These are phyloP conservation scores for Chaenodraco wilsoni DNA, from an alignment of 2,797 vertebrate genomes.

Conservation along the genomic window DNA sequence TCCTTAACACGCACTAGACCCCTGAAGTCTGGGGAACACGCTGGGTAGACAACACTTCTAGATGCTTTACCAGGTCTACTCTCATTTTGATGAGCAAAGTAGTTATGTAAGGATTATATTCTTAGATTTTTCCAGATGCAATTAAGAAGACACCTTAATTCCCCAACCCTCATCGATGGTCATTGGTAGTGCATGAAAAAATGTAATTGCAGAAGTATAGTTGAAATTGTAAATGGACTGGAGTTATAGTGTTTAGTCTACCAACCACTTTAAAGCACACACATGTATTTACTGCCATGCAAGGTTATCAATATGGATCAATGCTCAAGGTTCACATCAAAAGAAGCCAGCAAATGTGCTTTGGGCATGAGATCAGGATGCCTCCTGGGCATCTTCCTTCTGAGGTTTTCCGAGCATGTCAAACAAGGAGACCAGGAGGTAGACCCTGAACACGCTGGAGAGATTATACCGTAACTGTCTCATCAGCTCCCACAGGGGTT, in stretches of 20 bases:
- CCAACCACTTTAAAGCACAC: too few relatives aligned
- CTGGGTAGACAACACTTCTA: background rate
- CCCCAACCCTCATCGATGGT: background rate
- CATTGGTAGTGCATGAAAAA: too few relatives aligned
- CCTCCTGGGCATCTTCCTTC: background rate
- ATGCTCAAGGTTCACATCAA: background rate
- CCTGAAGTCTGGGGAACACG: background rate
- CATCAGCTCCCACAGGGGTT: background rate
- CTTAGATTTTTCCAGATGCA: background rate
- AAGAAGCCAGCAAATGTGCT: background rate
- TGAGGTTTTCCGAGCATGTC: background rate
- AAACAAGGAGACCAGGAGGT: background rate
- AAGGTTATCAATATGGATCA: too few relatives aligned
- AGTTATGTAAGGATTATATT: background rate
- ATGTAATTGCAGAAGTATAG: too few relatives aligned
- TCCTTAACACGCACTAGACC: too few relatives aligned
- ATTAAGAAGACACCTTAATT: background rate
- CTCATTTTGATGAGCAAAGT: conserved; percentile 10
- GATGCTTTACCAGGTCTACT: background rate
- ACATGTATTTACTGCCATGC: too few relatives aligned
- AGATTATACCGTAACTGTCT: too few relatives aligned
- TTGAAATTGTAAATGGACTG: too few relatives aligned
- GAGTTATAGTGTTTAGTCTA: too few relatives aligned
- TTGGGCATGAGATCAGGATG: background rate
- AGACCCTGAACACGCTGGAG: background rate